Percentiles rank a stretch among this genome's conserved stretches.
Conservation (phyloP, 1,140 invertebrate genomes). For the Piezodorus guildinii region DNA sequence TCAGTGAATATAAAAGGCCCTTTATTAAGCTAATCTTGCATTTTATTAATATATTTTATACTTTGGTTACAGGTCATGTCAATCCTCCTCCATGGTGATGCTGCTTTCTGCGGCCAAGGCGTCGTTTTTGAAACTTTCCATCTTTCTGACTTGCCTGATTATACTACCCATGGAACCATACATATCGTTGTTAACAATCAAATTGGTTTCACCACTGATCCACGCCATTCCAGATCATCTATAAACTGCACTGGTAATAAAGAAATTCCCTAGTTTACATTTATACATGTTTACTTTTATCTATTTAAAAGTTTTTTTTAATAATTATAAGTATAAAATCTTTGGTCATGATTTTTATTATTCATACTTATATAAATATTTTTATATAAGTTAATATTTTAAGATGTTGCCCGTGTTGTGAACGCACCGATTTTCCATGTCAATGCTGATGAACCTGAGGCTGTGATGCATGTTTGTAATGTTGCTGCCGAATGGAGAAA, state of each 20-base stretch:
- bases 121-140: conserved; percentile 98
- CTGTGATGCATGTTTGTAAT: conserved; percentile 96
- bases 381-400: background rate
- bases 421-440: conserved; percentile 99
- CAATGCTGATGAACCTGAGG: conserved; percentile 96
- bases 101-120: conserved; percentile 96
- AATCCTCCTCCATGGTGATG: conserved; percentile 93
- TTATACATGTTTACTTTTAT: too few relatives aligned
- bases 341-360: background rate
- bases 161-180: conserved; percentile 97
- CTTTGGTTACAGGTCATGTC: conserved; percentile 54
- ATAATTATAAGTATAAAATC: background rate
- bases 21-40: too few relatives aligned
- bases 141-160: conserved; percentile 91
- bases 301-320: too few relatives aligned
- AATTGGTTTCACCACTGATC: conserved; percentile 99
- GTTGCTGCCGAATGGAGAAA: conserved; percentile 96
- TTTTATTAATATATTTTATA: too few relatives aligned
- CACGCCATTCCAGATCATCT: conserved; percentile 87
- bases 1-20: too few relatives aligned
- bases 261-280: too few relatives aligned
- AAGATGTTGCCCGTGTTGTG: conserved; percentile 94
- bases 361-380: background rate
- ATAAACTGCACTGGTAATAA: conserved; percentile 83
- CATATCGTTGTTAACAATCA: conserved; percentile 98